A percentile compares a stretch with the other conserved stretches of the same genome.
Evolutionary conservation across 2,113 vertebrate genomes (phyloP).

Genomic region (Eidolon helvum): DNA sequence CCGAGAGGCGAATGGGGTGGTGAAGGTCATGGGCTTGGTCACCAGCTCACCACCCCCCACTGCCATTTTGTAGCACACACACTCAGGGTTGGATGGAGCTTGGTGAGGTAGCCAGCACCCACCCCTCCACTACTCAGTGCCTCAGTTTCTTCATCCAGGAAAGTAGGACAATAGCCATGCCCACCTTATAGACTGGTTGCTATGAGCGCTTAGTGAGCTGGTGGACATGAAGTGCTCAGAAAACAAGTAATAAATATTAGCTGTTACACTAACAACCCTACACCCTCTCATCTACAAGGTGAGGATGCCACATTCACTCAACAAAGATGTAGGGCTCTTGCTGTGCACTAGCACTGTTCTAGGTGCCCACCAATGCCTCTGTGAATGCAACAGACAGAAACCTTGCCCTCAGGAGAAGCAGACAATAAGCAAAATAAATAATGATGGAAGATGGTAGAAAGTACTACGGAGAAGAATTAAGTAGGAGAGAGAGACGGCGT

Average conservation of each 20-base stretch:
- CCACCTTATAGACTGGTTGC: no score
- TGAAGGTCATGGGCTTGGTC: background rate
- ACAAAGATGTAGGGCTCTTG: background rate
- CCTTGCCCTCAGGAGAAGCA: background rate
- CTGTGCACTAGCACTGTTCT: background rate
- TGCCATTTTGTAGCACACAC: background rate
- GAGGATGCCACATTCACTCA: background rate
- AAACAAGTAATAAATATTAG: background rate
- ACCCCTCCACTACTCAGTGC: background rate
- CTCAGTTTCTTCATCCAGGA: background rate
- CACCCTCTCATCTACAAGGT: background rate
- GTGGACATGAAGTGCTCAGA: background rate
- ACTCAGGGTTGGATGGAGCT: no score
- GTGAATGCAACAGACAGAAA: background rate
- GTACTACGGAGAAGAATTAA: background rate
- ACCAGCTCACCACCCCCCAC: background rate
- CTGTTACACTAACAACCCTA: background rate
- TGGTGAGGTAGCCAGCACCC: background rate
- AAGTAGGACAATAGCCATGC: background rate
- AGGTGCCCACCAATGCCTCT: accelerated
- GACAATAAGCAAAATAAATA: background rate
- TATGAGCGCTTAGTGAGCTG: background rate
- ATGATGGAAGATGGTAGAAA: background rate
- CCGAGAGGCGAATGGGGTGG: no score
- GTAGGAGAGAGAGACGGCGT: no score